Percentiles rank a stretch among this genome's conserved stretches.
Conservation (phyloP, 2,797 vertebrate genomes). For the Rhinatrema bivittatum region DNA sequence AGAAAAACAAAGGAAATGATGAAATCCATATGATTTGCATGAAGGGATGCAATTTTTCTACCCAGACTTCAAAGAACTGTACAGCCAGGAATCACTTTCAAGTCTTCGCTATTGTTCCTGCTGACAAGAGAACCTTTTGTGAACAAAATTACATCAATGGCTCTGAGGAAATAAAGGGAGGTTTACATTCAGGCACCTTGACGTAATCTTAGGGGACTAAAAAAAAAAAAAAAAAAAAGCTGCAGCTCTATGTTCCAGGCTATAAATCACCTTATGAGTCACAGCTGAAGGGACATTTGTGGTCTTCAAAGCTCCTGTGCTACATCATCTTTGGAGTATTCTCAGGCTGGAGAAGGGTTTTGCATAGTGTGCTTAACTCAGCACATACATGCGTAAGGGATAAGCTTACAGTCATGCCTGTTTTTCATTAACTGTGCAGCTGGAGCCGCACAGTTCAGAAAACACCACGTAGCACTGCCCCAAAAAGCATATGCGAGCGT, state of each 20-base stretch:
- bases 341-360: too few relatives aligned
- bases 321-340: too few relatives aligned
- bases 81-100: constrained; percentile 4
- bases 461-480: too few relatives aligned
- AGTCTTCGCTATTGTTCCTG: constrained; percentile 5
- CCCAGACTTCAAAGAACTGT: constrained; percentile 15
- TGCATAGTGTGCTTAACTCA: too few relatives aligned
- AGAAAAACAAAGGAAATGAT: neutral
- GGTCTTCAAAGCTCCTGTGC: too few relatives aligned
- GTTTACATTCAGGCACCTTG: neutral
- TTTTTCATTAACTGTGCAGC: too few relatives aligned
- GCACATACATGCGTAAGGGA: too few relatives aligned
- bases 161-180: neutral
- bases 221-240: too few relatives aligned
- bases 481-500: too few relatives aligned
- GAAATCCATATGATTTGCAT: constrained; percentile 1
- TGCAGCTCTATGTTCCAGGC: neutral
- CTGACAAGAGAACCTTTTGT: constrained; percentile 21
- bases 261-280: constrained; percentile 12
- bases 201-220: constrained; percentile 5
- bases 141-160: constrained; percentile 12
- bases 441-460: too few relatives aligned
- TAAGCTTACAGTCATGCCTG: too few relatives aligned
- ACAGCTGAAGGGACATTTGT: too few relatives aligned
- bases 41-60: constrained; percentile 3